Evolutionary conservation across 2,797 vertebrate genomes (phyloP), one percentile per base, ranked within the genome.

Genomic region (Capromys pilorides): DNA sequence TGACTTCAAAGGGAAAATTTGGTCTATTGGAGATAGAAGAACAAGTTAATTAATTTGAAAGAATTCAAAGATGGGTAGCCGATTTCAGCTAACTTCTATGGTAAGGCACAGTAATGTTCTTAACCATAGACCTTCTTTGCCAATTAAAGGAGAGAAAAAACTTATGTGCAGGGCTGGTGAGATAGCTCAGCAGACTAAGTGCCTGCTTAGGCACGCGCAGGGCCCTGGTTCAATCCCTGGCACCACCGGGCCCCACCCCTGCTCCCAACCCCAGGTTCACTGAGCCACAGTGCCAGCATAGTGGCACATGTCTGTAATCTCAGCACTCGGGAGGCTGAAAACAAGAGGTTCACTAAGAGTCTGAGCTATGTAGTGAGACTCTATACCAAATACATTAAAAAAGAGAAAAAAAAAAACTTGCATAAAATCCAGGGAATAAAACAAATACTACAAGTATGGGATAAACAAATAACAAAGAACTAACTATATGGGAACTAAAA

Each of bases 1-100:
- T 71, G 28, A 6, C 11, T 86, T 86, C 85, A 85, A 69, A 88
- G 45, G 21, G 62, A 67, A 95, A 94, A 85, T 92, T 84, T 91
- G 83, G 39, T 80, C 26, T 79, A 1, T 41, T 91, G 18, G 54
- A 57, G 54, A 18, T 81, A 95, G 91, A 41, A 95, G 82, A 93
- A 51, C 45, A 61, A 22, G 16, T 94, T 84, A 61, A 59, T 41
- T 85, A 62, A 81, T 71, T 5, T 87, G 49, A 28, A 41, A 96
- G 33, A 81, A 87, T 82, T 91, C 79, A 82, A 84, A 87, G 61
- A 90, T 62, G n/a, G 13, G 57, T 81, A 71, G 64, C 31, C 79
- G 12, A n/a, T 41, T 90, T 94, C 80, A 78, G 39, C 18, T 77
- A 59, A 78, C 24, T 49, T 93, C 93, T 78, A 81, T 90, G 31